A percentile compares a stretch with the other conserved stretches of the same genome.
phyloP scores from a whole-genome alignment of 92 coral and sea anemone species.

The Meandrina meandrites region DNA sequence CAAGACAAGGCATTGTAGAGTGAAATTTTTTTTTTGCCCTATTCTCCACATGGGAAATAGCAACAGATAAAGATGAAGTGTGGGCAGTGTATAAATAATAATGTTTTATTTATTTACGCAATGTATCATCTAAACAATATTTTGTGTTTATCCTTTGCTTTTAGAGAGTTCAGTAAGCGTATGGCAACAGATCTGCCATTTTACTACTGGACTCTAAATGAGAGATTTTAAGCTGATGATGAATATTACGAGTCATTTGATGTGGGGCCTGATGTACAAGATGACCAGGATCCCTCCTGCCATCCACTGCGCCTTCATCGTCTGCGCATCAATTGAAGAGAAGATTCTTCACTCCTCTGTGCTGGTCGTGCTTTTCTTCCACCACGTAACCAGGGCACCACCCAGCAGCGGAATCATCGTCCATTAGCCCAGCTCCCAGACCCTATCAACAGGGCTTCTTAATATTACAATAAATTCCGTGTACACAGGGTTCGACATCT shows the following conservation, averaged over 20 bases:
- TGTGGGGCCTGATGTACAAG: slow-evolving; percentile 34
- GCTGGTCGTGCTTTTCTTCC: slow-evolving; percentile 57
- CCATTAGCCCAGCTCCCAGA: neutral
- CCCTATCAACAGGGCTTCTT: too few relatives aligned
- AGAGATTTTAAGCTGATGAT: slow-evolving; percentile 34
- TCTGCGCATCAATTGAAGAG: slow-evolving; percentile 43
- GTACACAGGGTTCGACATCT: too few relatives aligned
- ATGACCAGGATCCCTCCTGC: slow-evolving; percentile 46
- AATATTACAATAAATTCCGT: too few relatives aligned
- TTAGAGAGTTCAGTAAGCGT: slow-evolving; percentile 53
- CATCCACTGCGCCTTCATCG: slow-evolving; percentile 56
- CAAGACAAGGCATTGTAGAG: too few relatives aligned
- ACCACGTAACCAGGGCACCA: slow-evolving; percentile 48
- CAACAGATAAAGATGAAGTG: too few relatives aligned
- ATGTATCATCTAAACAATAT: neutral
- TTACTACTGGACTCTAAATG: slow-evolving; percentile 59
- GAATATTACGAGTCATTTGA: slow-evolving; percentile 41
- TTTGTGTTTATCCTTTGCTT: neutral
- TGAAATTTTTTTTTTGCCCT: too few relatives aligned
- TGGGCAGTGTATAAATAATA: too few relatives aligned
- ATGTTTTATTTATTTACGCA: too few relatives aligned
- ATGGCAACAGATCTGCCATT: slow-evolving; percentile 48
- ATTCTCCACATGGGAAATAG: too few relatives aligned
- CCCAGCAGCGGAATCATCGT: slow-evolving; percentile 41
- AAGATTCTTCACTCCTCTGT: slow-evolving; percentile 41